Conservation (phyloP, 1,140 invertebrate species). For the Drosophila tropicalis region DNA sequence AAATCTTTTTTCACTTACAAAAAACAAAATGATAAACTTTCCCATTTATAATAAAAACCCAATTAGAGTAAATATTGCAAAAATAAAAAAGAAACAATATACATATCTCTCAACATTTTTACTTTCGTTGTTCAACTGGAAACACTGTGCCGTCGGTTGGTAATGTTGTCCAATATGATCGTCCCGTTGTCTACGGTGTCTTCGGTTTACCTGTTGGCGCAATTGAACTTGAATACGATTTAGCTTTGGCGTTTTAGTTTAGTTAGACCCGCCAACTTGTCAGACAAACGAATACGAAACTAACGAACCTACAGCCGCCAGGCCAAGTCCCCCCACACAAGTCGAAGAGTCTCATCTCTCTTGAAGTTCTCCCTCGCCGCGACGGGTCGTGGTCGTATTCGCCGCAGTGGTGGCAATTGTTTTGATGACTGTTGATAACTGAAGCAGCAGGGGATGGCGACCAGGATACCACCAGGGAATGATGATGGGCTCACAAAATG, state of each 20-base stretch:
- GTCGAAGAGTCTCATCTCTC: too few species aligned
- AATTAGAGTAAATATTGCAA: too few species aligned
- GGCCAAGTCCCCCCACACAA: background rate
- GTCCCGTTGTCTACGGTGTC: constrained; percentile 22
- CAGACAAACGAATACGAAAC: constrained; percentile 68
- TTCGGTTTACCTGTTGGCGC: constrained; percentile 63
- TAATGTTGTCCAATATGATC: background rate
- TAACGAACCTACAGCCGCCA: constrained; percentile 44
- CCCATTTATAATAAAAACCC: too few species aligned
- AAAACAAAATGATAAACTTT: too few species aligned
- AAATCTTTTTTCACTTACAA: too few species aligned
- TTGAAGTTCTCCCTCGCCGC: background rate
- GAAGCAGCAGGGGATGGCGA: constrained; percentile 48
- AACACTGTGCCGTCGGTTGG: background rate
- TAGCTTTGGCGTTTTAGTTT: constrained; percentile 47
- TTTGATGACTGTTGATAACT: constrained; percentile 75
- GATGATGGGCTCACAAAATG: constrained; percentile 5
- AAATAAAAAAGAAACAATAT: too few species aligned
- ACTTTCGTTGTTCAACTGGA: background rate
- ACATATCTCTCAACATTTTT: too few species aligned
- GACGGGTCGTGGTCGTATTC: constrained; percentile 46
- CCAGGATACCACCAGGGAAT: constrained; percentile 47
- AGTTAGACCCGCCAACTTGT: constrained; percentile 68
- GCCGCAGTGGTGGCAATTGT: constrained; percentile 74
- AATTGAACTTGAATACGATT: constrained; percentile 71